Percentiles rank a stretch among this genome's conserved stretches.
These are phyloP conservation scores for Zelleria hepariella DNA, from an alignment of 2,888 invertebrate species.

Conservation along the genomic window DNA sequence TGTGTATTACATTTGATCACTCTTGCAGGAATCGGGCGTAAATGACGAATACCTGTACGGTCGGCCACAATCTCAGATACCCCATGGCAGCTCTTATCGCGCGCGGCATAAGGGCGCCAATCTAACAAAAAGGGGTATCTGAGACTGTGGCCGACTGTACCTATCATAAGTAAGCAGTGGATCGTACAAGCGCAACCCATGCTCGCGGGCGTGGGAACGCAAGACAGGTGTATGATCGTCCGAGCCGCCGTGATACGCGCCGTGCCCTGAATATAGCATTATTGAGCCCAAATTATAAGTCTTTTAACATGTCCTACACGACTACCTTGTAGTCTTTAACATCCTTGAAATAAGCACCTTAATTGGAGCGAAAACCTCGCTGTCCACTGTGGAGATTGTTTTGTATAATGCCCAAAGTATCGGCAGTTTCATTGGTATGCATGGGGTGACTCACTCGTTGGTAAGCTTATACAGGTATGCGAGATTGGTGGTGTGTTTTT, in stretches of 20 bases:
- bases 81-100: too few species aligned
- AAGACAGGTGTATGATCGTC: slow-evolving; percentile 40
- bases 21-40: too few species aligned
- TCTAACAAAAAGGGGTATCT: too few species aligned
- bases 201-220: slow-evolving; percentile 42
- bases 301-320: not conserved
- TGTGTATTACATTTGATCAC: too few species aligned
- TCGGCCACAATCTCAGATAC: too few species aligned
- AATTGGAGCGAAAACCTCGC: not conserved
- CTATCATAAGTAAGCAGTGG: too few species aligned
- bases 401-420: not conserved
- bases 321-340: not conserved
- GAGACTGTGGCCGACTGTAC: too few species aligned
- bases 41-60: too few species aligned
- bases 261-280: not conserved
- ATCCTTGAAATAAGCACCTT: not conserved
- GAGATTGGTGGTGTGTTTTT: not conserved
- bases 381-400: not conserved
- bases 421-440: not conserved
- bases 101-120: too few species aligned
- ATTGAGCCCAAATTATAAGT: not conserved
- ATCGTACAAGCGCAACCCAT: not conserved
- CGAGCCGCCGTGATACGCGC: slow-evolving; percentile 9
- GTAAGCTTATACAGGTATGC: not conserved
- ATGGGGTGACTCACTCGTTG: not conserved